Percentiles rank a stretch among this genome's conserved stretches.
phyloP scores from a whole-genome alignment of 2,888 invertebrate genomes.

The Pristionchus entomophagus region DNA sequence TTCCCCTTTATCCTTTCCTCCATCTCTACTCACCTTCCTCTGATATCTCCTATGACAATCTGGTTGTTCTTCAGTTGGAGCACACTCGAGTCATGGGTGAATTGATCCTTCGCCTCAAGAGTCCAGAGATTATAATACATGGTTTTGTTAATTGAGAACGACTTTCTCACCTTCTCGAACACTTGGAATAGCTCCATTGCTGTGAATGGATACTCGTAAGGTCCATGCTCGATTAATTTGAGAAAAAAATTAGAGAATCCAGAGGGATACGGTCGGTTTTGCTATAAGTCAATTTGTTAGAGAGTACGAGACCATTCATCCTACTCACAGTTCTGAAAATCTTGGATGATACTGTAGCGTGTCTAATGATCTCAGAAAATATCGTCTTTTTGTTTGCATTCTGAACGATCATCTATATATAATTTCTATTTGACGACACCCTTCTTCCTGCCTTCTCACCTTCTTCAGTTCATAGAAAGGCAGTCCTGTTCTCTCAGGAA shows the following conservation, averaged over 20 bases:
- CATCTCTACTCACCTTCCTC: slow-evolving; percentile 6
- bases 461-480: slow-evolving; percentile 21
- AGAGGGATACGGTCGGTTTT: slow-evolving; percentile 1
- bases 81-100: background rate
- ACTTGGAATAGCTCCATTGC: slow-evolving; percentile 56
- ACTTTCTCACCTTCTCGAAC: slow-evolving; percentile 37
- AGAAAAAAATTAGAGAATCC: slow-evolving; percentile 48
- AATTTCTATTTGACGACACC: background rate
- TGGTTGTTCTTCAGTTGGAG: background rate
- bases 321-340: background rate
- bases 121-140: background rate
- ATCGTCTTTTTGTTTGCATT: background rate
- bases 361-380: background rate
- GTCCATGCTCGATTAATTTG: slow-evolving; percentile 61
- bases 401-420: background rate
- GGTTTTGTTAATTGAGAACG: background rate
- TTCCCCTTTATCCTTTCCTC: background rate
- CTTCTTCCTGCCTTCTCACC: background rate
- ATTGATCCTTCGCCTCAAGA: background rate
- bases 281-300: background rate
- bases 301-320: background rate
- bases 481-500: background rate
- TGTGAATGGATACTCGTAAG: slow-evolving; percentile 58
- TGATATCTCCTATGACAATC: slow-evolving; percentile 21
- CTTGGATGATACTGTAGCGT: background rate